phyloP scores from a whole-genome alignment of 1,140 invertebrate genomes.

The Scaptodrosophila lebanonensis region DNA sequence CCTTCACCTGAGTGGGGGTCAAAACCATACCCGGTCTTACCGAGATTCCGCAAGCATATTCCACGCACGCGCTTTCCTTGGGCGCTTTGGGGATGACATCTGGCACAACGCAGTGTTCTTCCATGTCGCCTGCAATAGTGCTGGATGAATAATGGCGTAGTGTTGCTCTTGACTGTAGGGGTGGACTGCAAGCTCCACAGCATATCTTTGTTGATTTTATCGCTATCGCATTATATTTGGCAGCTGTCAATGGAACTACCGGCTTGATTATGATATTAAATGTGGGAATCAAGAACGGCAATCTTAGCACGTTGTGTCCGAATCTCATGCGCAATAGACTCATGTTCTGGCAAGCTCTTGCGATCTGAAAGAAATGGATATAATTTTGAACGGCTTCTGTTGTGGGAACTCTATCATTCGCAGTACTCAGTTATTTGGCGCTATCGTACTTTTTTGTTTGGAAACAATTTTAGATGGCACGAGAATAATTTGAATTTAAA shows the following conservation, averaged over 20 bases:
- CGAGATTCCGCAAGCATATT: slow-evolving; percentile 68
- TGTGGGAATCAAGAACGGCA: no score
- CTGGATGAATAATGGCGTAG: slow-evolving; percentile 1
- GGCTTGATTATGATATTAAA: no score
- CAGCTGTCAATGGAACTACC: slow-evolving; percentile 22
- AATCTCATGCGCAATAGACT: no score
- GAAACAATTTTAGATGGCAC: no score
- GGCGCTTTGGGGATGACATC: slow-evolving; percentile 65
- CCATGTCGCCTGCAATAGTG: slow-evolving; percentile 33
- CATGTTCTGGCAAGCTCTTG: no score
- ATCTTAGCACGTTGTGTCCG: no score
- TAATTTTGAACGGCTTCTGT: no score
- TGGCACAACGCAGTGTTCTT: slow-evolving; percentile 64
- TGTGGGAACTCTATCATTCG: no score
- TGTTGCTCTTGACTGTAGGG: slow-evolving; percentile 5
- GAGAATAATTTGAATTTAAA: no score
- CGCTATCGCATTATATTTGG: slow-evolving; percentile 14
- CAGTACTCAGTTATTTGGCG: no score
- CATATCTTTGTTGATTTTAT: slow-evolving; percentile 28
- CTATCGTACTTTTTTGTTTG: no score
- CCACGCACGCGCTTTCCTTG: slow-evolving; percentile 18
- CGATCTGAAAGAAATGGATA: no score
- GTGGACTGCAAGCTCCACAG: background rate
- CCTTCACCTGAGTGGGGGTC: slow-evolving; percentile 84
- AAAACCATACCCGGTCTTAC: slow-evolving; percentile 83